Conservation (phyloP, 2,888 invertebrate species). For the Brachynemurus nebulosus region DNA sequence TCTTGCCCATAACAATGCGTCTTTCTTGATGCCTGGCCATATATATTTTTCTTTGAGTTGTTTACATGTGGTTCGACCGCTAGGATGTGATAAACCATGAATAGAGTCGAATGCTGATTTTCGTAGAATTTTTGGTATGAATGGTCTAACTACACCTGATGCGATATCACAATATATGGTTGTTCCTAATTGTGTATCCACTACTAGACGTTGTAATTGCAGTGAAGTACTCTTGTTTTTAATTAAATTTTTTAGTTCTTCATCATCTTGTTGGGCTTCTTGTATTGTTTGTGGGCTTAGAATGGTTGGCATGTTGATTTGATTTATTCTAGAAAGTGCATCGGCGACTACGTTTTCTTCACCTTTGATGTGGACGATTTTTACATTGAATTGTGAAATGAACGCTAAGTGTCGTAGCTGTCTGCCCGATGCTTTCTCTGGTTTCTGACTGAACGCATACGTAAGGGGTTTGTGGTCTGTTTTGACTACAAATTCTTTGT, state of each 20-base stretch:
- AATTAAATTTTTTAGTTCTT: no score
- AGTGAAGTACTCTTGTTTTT: no score
- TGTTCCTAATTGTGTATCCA: neutral
- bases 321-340: no score
- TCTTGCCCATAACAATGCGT: constrained; percentile 14
- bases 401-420: neutral
- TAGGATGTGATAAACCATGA: no score
- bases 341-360: neutral
- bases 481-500: neutral
- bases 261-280: constrained; percentile 7
- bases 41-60: constrained; percentile 17
- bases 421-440: neutral
- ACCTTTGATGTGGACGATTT: neutral
- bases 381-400: neutral
- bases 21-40: constrained; percentile 18
- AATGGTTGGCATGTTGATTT: no score
- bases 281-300: constrained; percentile 3
- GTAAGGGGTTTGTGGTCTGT: neutral
- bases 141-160: constrained; percentile 3
- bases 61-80: constrained; percentile 12
- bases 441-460: neutral
- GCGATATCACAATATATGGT: constrained; percentile 17
- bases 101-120: no score
- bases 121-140: no score
- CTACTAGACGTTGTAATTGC: neutral